Evolutionary conservation across 1,140 invertebrate genomes (phyloP), one percentile per base, ranked within the genome.

Genomic region (Camponotus vicinus): DNA sequence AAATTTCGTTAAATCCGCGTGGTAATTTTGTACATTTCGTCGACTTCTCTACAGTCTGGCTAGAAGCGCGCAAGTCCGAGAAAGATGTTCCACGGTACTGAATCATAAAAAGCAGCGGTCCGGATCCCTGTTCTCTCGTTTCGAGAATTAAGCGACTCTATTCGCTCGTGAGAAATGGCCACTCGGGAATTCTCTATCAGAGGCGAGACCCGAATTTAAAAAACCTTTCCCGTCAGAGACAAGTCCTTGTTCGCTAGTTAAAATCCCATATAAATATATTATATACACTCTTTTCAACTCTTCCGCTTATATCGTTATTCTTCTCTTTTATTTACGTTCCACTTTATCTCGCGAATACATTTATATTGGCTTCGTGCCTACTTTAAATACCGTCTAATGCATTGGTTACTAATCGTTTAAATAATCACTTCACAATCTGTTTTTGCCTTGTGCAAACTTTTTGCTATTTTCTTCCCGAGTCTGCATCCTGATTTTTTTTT

Each of bases 131-230:
- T 66, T 64, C 73, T 52, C 61, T 78, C 73, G 61, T 79, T 18
- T 77, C 71, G 61, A 64, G 79, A 83, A 75, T 83, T 75, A 83
- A 83, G 75, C 79, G 69, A 83, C 69, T 83, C 79, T 83, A 63
- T 83, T 83, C 55, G 69, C 40, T 55, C 69, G 69, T 83, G 69
- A 83, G 69, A 83, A 83, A 83, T 83, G 73, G 79, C 55, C 79
- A 83, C 69, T 83, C 69, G 69, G 69, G 79, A 18, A 83, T 83
- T 45, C 55, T 61, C 79, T 83, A 83, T 85, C 75, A 78, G 75
- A 18, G 34, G 73, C 75, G 61, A 80, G 83, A 77, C 42, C 34
- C 59, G 75, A 85, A 76, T 85, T 67, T 76, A 85, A 78, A 67
- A 55, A 21, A 66, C 45, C 55, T 77, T n/a, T 37, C 42, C 59